Conservation (phyloP, 2,888 invertebrate species). For the Galeruca laticollis region DNA sequence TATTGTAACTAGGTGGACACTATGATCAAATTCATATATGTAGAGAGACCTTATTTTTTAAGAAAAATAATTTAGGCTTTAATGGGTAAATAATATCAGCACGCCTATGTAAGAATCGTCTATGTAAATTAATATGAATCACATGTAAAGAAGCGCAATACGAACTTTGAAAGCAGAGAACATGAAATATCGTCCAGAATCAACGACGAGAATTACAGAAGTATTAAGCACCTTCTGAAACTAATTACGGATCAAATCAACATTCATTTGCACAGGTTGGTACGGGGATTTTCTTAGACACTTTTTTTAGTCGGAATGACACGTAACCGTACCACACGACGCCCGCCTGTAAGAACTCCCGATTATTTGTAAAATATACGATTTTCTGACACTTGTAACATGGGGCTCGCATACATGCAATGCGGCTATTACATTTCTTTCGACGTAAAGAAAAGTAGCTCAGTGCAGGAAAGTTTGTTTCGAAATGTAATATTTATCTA, state of each 20-base stretch:
- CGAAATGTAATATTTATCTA: neutral
- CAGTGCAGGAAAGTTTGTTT: constrained; percentile 18
- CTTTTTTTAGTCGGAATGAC: constrained; percentile 54
- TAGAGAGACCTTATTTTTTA: too few relatives aligned
- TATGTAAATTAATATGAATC: constrained; percentile 25
- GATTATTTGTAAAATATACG: constrained; percentile 61
- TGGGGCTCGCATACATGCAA: constrained; percentile 59
- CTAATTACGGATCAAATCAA: constrained; percentile 56
- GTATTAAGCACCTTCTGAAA: constrained; percentile 55
- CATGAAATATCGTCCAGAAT: constrained; percentile 45
- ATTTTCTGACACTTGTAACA: constrained; percentile 60
- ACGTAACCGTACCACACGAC: constrained; percentile 49
- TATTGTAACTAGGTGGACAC: too few relatives aligned
- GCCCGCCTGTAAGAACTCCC: constrained; percentile 39
- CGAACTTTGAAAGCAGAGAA: constrained; percentile 47
- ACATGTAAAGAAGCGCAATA: constrained; percentile 44
- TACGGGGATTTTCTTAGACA: constrained; percentile 59
- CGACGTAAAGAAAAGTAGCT: neutral
- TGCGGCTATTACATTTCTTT: constrained; percentile 55
- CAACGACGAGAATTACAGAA: constrained; percentile 52
- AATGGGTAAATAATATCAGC: too few relatives aligned
- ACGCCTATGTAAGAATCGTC: constrained; percentile 28
- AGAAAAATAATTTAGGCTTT: too few relatives aligned
- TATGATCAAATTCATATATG: too few relatives aligned
- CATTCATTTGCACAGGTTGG: constrained; percentile 59